A percentile compares a stretch with the other conserved stretches of the same genome.
These are phyloP conservation scores for Morone chrysops DNA, from an alignment of 2,113 vertebrate genomes.

Conservation along the genomic window DNA sequence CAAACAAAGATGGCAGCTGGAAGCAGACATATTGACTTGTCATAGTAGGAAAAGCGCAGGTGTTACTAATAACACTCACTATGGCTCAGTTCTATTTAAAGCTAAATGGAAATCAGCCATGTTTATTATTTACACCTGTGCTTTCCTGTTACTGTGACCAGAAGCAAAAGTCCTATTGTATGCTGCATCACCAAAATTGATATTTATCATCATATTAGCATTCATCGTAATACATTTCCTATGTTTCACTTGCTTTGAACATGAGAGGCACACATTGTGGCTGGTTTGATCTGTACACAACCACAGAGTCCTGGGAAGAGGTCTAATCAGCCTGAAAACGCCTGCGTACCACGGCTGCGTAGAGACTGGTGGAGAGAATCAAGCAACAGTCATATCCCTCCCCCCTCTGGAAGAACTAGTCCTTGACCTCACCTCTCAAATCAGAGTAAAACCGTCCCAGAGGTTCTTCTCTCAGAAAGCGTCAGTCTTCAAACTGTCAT, in stretches of 20 bases:
- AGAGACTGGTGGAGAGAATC: slow-evolving; percentile 19
- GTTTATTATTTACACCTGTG: not conserved
- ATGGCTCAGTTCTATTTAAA: not conserved
- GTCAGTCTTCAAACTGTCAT: not conserved
- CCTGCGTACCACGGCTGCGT: not conserved
- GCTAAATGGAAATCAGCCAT: not conserved
- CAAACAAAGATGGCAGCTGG: not conserved
- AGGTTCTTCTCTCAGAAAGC: not conserved
- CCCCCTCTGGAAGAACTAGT: not conserved
- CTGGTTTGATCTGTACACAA: not conserved
- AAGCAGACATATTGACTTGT: not conserved
- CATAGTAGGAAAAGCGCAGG: not conserved
- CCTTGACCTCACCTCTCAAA: slow-evolving; percentile 15
- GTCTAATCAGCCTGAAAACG: slow-evolving; percentile 1
- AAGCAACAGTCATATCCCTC: slow-evolving; percentile 28
- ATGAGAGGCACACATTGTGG: not conserved
- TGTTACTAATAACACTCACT: not conserved
- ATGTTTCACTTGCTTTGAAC: too few relatives aligned
- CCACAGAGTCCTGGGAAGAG: not conserved
- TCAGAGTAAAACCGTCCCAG: not conserved
- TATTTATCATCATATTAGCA: not conserved
- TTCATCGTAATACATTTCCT: too few relatives aligned
- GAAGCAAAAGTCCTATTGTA: not conserved
- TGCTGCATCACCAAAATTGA: not conserved
- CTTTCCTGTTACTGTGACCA: not conserved